Percentiles rank a stretch among this genome's conserved stretches.
These are phyloP conservation scores for Cotesia chilonis DNA, from an alignment of 1,140 invertebrate genomes.

Conservation along the genomic window DNA sequence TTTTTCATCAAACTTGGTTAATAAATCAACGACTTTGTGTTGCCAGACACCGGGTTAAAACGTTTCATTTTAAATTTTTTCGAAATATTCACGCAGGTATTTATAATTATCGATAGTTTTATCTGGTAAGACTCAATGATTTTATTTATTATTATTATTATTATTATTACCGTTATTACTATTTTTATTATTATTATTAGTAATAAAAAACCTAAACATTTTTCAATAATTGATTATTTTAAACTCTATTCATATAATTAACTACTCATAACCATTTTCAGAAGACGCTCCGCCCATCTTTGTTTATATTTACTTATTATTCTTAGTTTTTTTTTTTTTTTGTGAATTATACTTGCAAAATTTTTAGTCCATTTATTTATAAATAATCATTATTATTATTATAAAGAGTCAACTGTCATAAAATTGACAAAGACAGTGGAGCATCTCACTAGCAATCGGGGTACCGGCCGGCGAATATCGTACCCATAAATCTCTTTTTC, in stretches of 20 bases:
- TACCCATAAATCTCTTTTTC: conserved; percentile 54
- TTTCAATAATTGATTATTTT: conserved; percentile 54
- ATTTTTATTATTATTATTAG: not conserved
- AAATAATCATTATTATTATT: not conserved
- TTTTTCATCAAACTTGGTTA: not conserved
- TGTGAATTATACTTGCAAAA: not conserved
- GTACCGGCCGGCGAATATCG: conserved; percentile 43
- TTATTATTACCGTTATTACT: not conserved
- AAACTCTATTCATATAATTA: conserved; percentile 65
- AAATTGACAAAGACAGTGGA: conserved; percentile 13
- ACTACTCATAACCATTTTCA: conserved; percentile 60
- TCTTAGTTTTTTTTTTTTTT: conserved; percentile 11
- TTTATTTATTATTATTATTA: conserved; percentile 13
- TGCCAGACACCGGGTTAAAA: conserved; percentile 41
- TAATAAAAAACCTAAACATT: conserved; percentile 28
- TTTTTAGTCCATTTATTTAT: not conserved
- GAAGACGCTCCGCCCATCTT: conserved; percentile 24
- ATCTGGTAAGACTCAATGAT: conserved; percentile 27
- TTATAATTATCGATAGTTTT: conserved; percentile 13
- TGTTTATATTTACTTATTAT: conserved; percentile 7
- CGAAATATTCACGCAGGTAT: conserved; percentile 39
- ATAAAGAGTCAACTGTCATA: not conserved
- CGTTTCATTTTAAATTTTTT: conserved; percentile 45
- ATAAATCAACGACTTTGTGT: conserved; percentile 40
- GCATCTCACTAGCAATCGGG: conserved; percentile 33